phyloP scores from a whole-genome alignment of 1,140 invertebrate species.

The Theocolax elegans region DNA sequence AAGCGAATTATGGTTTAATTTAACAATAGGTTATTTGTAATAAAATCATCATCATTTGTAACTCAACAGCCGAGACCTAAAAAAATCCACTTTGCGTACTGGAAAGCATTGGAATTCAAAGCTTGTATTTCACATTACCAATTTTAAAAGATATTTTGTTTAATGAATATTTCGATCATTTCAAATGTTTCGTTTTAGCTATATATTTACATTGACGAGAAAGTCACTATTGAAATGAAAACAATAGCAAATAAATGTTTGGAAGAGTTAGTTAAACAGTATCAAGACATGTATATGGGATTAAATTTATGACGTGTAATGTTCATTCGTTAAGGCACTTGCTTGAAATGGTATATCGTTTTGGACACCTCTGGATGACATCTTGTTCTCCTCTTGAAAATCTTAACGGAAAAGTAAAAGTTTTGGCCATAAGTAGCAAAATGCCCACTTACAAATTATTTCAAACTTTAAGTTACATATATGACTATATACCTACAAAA shows the following conservation, averaged over 20 bases:
- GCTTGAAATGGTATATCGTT: constrained; percentile 19
- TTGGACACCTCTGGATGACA: constrained; percentile 39
- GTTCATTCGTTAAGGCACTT: constrained; percentile 41
- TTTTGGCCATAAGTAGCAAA: background rate
- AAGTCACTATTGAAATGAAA: constrained; percentile 23
- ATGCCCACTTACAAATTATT: constrained; percentile 1
- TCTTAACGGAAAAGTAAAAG: constrained; percentile 41
- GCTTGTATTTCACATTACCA: constrained; percentile 13
- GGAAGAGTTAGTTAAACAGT: constrained; percentile 33
- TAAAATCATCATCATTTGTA: constrained; percentile 40
- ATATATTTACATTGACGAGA: constrained; percentile 32
- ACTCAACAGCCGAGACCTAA: constrained; percentile 30
- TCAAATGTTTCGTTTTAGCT: background rate
- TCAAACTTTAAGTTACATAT: constrained; percentile 2
- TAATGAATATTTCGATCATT: constrained; percentile 39
- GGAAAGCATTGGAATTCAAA: constrained; percentile 42
- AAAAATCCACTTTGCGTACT: constrained; percentile 20
- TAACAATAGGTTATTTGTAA: background rate
- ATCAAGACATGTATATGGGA: constrained; percentile 36
- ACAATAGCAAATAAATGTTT: constrained; percentile 24
- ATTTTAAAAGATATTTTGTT: constrained; percentile 31
- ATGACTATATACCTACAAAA: constrained; percentile 39
- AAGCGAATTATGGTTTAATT: constrained; percentile 42
- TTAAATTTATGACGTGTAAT: constrained; percentile 38
- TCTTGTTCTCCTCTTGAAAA: constrained; percentile 46